These are phyloP conservation scores for Cephalopterus ornatus DNA, from an alignment of 2,113 vertebrate genomes.

Conservation along the genomic window DNA sequence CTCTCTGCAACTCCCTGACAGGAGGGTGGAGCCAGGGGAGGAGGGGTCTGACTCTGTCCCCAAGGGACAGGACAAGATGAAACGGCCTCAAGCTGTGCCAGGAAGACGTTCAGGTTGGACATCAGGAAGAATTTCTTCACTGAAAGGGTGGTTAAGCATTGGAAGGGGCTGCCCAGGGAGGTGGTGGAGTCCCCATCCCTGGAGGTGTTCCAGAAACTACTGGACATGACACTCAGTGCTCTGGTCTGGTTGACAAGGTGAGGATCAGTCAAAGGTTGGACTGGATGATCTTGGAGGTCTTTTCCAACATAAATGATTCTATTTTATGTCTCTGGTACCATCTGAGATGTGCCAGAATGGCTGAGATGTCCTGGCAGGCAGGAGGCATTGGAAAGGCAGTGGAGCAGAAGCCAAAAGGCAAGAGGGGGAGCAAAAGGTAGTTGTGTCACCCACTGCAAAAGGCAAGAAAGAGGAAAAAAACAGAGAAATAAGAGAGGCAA, in stretches of 20 bases:
- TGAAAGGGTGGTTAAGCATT: not conserved
- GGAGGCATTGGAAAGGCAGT: not conserved
- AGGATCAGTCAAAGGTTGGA: fast-evolving
- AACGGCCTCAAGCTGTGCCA: not conserved
- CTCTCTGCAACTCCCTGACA: not conserved
- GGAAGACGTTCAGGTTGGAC: not conserved
- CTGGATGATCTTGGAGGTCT: not conserved
- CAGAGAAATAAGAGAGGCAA: not conserved
- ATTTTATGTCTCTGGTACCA: not conserved
- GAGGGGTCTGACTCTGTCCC: not conserved
- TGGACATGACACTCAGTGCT: not conserved
- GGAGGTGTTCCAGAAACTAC: not conserved
- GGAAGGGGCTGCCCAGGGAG: not conserved
- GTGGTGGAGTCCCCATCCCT: not conserved
- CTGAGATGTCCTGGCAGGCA: not conserved
- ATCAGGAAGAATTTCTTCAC: not conserved
- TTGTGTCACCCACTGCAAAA: not conserved
- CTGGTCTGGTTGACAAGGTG: not conserved
- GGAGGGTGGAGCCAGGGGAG: not conserved
- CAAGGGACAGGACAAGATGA: not conserved
- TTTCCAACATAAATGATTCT: not conserved
- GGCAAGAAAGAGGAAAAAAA: fast-evolving
- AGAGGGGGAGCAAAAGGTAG: not conserved
- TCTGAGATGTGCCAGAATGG: not conserved
- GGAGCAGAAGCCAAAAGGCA: not conserved